Evolutionary conservation across 1,140 invertebrate species (phyloP), one percentile per base, ranked within the genome.

Genomic region (Brachionus rotundiformis): DNA sequence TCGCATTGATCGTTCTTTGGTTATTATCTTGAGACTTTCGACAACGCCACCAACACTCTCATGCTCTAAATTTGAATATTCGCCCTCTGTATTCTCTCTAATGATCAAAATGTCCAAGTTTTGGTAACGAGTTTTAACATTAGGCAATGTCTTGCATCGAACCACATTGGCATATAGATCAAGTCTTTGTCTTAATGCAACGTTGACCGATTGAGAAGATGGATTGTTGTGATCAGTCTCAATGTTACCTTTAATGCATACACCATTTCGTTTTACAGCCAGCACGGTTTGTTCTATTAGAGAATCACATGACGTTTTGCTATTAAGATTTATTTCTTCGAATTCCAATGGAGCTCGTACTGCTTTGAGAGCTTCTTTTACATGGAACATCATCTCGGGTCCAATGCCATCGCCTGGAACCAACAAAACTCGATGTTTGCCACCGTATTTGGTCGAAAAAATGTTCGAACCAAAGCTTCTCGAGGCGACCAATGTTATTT

Each of bases 141-240:
- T 96, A 0, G 94, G 93, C 82, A 98, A 88, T 41, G 93, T 95
- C 88, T 95, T 95, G 0, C 98, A 94, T 85, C 96, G 94, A 0
- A 99, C 96, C 5, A 99, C 96, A 88, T 98, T 99, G 0, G 97
- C 96, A 88, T 96, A 99, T 61, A 99, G 88, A 88, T 99, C 97
- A 36, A 99, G 88, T 8, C 92, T 91, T 85, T 92, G 92, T 84
- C 91, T 90, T 16, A 82, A 39, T 4, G n/a, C 23, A 13, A 82
- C 81, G 49, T 82, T 82, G 0, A 68, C 63, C 19, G 61, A 65
- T 31, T 63, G 25, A 27, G 39, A 82, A 8, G 63, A 27, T 47
- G 54, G 63, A 25, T 75, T 82, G 25, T 82, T 73, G 27, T 82
- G 63, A 54, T 82, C 63, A 11, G 81, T 71, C 31, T 61, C 65